These are phyloP conservation scores for Mellilla xanthometata DNA, from an alignment of 2,888 invertebrate species.

Conservation along the genomic window DNA sequence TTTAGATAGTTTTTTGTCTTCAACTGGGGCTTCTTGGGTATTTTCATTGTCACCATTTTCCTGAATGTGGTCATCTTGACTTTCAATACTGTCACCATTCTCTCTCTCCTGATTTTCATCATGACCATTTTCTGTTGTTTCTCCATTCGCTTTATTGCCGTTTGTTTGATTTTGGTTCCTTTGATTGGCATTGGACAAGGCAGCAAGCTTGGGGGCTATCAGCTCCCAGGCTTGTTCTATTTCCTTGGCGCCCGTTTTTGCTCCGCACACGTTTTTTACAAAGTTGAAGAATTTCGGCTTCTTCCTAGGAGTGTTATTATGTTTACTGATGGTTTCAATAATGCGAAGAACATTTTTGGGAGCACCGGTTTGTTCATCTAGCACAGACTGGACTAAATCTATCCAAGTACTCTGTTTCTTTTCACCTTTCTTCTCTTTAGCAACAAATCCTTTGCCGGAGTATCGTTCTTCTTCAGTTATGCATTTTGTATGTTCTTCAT, in stretches of 20 bases:
- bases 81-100: conserved; percentile 16
- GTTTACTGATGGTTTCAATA: conserved; percentile 86
- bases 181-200: conserved; percentile 62
- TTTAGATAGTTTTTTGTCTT: conserved; percentile 59
- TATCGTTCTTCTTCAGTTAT: conserved; percentile 94
- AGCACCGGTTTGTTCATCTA: conserved; percentile 81
- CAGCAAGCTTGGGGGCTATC: conserved; percentile 79
- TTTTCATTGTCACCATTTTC: conserved; percentile 36
- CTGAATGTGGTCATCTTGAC: conserved; percentile 8
- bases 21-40: conserved; percentile 33
- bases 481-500: conserved; percentile 91
- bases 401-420: conserved; percentile 94
- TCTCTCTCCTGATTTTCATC: conserved; percentile 27
- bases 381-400: conserved; percentile 85
- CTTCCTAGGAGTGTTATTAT: conserved; percentile 93
- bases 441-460: conserved; percentile 89
- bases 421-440: conserved; percentile 92
- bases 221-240: conserved; percentile 88
- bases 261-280: conserved; percentile 84
- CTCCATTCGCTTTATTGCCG: conserved; percentile 28
- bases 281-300: conserved; percentile 92
- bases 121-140: conserved; percentile 26
- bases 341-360: conserved; percentile 82
- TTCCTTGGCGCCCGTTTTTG: conserved; percentile 79
- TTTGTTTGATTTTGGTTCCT: conserved; percentile 44